Evolutionary conservation across 2,888 invertebrate species (phyloP), one percentile per base, ranked within the genome.

Genomic region (Lochmaea capreae): DNA sequence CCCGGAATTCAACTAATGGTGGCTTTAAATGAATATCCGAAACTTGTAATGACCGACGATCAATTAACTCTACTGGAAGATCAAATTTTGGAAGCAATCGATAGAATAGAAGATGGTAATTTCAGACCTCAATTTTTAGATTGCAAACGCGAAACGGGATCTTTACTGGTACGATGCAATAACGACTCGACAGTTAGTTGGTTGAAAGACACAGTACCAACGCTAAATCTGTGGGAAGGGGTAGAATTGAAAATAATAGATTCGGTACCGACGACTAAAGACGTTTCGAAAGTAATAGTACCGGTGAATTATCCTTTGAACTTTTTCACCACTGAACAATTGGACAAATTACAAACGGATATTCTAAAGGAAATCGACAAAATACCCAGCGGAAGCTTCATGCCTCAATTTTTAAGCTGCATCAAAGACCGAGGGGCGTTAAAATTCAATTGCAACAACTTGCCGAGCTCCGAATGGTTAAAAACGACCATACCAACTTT

Each of bases 111-210:
- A 39, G 69, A 69, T 42, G 65, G 59, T 12, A 61, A 65, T 11
- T 68, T 75, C 46, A 68, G 75, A 5, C 75, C 75, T 8, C 75
- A 75, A 66, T 75, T 75, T 68, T 75, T 72, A 46, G 75, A 75
- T 66, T 72, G 72, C 57, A 63, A 59, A 49, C 65, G 69, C 22
- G 61, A 71, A 65, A 75, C 68, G 3, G 75, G 75, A 9, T 61
- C 75, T 18, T 72, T 75, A 26, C 43, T 65, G 49, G 69, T 75
- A 16, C 65, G 69, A 54, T 75, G 75, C 26, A 72, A 72, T 33
- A 72, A 75, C 63, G 68, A 68, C n/a, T 57, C 66, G 18, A 75
- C 72, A 18, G 75, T 67, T 3, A 69, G 66, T 52, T 75, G 75
- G 75, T 57, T 75, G 26, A 75, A 66, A 22, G 72, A 75, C 12